phyloP scores from a whole-genome alignment of 2,113 vertebrate genomes.

The Propithecus coquereli region DNA sequence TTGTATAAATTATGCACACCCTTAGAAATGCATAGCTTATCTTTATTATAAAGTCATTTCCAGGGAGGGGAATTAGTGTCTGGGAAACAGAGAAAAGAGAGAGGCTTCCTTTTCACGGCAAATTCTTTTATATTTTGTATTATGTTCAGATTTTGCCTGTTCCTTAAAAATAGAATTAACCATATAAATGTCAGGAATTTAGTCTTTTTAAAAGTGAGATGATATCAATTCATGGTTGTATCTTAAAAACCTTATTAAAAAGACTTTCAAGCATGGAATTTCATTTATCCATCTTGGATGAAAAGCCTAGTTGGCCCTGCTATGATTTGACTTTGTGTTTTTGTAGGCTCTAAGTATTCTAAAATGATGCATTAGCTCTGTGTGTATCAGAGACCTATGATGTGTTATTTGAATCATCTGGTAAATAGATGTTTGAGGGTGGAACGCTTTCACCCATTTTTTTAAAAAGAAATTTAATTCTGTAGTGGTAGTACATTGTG shows the following conservation, averaged over 20 bases:
- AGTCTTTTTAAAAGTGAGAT: constrained; percentile 4
- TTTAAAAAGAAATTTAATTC: not conserved
- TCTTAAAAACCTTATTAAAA: not conserved
- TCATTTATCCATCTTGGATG: not conserved
- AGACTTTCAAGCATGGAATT: not conserved
- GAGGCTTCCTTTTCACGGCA: not conserved
- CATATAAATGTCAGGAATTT: not conserved
- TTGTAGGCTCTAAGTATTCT: not conserved
- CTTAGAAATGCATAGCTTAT: not conserved
- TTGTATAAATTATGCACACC: not conserved
- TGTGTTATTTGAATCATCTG: constrained; percentile 15
- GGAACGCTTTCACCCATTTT: not conserved
- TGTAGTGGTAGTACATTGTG: not conserved
- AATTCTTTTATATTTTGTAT: not conserved
- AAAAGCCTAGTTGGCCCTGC: not conserved
- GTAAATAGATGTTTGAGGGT: not conserved
- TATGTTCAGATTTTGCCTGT: not conserved
- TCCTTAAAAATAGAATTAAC: constrained; percentile 25
- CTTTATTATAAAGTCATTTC: constrained; percentile 19
- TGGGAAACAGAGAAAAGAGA: not conserved
- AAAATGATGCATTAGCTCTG: not conserved
- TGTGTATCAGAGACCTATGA: not conserved
- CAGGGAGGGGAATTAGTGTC: not conserved
- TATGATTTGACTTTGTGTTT: constrained; percentile 25
- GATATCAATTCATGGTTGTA: not conserved